Conservation (phyloP, 2,888 invertebrate genomes). For the Leistus spinibarbis region DNA sequence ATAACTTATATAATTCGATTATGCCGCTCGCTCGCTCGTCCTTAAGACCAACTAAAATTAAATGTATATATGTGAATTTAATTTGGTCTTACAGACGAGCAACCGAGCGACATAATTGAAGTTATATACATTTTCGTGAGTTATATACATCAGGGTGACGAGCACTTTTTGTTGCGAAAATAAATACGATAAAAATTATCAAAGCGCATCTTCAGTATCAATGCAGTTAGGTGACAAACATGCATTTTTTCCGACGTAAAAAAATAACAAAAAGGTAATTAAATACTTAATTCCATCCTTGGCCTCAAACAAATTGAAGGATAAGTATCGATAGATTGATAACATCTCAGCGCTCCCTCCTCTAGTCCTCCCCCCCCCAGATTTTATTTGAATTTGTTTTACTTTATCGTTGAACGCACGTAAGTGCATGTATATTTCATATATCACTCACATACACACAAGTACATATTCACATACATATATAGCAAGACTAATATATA, state of each 20-base stretch:
- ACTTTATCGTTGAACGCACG: neutral
- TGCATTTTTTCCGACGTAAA: neutral
- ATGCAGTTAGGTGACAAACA: neutral
- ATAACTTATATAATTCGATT: too few species aligned
- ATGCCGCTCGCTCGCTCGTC: too few species aligned
- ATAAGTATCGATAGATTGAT: conserved; percentile 5
- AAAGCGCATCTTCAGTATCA: neutral
- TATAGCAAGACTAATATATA: too few species aligned
- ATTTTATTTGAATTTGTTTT: neutral
- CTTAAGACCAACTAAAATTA: too few species aligned
- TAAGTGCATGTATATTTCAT: neutral
- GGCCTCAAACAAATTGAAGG: conserved; percentile 4
- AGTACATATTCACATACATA: too few species aligned
- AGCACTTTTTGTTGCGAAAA: too few species aligned
- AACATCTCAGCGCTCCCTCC: neutral
- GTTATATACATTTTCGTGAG: too few species aligned
- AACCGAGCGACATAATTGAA: too few species aligned
- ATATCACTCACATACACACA: neutral
- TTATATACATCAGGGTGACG: too few species aligned
- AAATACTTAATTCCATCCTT: neutral
- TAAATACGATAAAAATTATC: neutral
- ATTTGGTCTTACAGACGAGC: too few species aligned
- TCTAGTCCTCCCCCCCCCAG: neutral
- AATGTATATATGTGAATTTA: too few species aligned
- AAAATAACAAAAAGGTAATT: neutral